Evolutionary conservation across 2,888 invertebrate species (phyloP), one percentile per base, ranked within the genome.

Genomic region (Agriopis aurantiaria): DNA sequence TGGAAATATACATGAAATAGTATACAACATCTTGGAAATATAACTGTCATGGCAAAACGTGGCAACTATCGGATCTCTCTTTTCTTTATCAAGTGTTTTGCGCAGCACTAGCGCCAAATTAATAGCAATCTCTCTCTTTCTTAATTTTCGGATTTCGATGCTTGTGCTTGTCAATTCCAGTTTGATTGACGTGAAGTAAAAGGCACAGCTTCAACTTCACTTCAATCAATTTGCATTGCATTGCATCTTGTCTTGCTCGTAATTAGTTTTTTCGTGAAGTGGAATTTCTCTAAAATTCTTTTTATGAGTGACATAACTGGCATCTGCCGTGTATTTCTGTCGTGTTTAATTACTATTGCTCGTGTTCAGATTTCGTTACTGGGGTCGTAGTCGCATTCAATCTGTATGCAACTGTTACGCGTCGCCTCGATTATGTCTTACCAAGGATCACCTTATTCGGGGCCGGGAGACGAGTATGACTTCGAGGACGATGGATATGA

Each of bases 401-500:
- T 92, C 93, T 94, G 93, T 90, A 94, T 94, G 93, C 93, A 93
- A 93, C 93, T 94, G 87, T 86, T 94, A 94, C 93, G 93, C 92
- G 92, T 93, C 88, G 89, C 88, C 86, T 93, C 93, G 85, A 91
- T 92, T 86, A 96, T 96, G 96, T 96, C 96, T 83, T 96, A 95
- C 91, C 95, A 96, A 90, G 96, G 96, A 85, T 96, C 96, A 78
- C 95, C 96, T 73, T 96, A 95, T 91, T 96, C 96, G 78, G 95
- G 96, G 79, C 96, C 95, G 82, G 95, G 95, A 74, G 96, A 96
- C 84, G 97, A 97, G 82, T 96, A 96, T 84, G 97, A 97, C 82
- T 96, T 96, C 85, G 96, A 97, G 70, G 97, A 97, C 77, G 96
- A 96, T 69, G 96, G 96, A 81, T 96, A 96, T 81, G 96, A 96